phyloP scores from a whole-genome alignment of 2,888 invertebrate genomes.

The Tricholauxania praeusta region DNA sequence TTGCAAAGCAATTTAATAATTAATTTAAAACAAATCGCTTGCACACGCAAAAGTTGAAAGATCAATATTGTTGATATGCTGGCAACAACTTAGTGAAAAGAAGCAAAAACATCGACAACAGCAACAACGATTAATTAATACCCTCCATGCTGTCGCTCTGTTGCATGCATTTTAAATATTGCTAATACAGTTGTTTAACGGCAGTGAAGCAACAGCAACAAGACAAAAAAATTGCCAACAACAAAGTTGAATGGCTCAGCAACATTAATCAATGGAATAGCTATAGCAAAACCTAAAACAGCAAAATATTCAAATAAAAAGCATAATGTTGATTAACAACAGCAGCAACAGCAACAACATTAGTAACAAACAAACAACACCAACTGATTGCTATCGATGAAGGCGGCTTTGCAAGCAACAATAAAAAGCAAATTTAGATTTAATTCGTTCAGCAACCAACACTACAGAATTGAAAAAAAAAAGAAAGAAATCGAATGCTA shows the following conservation, averaged over 20 bases:
- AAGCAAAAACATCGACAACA: not conserved
- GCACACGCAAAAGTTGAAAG: too few relatives aligned
- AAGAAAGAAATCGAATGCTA: not conserved
- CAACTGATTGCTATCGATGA: constrained; percentile 5
- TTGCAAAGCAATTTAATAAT: too few relatives aligned
- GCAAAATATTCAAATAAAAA: too few relatives aligned
- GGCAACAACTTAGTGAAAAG: not conserved
- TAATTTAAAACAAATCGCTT: too few relatives aligned
- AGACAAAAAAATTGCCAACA: not conserved
- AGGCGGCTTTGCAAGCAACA: not conserved
- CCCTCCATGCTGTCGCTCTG: constrained; percentile 11
- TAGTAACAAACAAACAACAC: too few relatives aligned
- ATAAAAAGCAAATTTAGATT: constrained; percentile 13
- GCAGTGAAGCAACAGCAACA: not conserved
- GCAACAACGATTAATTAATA: constrained; percentile 33
- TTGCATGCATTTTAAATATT: not conserved
- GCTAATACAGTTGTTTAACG: too few relatives aligned
- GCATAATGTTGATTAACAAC: too few relatives aligned
- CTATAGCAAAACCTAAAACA: not conserved
- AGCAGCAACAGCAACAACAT: too few relatives aligned
- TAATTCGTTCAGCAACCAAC: constrained; percentile 13
- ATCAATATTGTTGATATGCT: not conserved
- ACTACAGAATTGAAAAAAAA: too few relatives aligned
- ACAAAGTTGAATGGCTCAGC: constrained; percentile 1
- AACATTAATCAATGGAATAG: constrained; percentile 15